phyloP scores from a whole-genome alignment of 2,888 invertebrate species.

The Iselma pallidipennis region DNA sequence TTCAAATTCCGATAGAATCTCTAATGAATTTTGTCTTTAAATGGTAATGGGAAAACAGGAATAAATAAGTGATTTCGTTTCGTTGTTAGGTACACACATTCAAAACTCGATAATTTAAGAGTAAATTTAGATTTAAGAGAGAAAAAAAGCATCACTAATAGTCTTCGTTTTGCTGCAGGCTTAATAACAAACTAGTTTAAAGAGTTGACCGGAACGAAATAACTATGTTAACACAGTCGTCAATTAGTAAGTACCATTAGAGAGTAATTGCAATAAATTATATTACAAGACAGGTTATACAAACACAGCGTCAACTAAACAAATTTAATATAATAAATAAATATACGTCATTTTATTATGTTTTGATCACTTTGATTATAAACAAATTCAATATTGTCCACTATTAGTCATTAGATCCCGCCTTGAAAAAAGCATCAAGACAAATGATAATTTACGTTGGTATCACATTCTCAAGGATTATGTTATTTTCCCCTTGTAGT shows the following conservation, averaged over 20 bases:
- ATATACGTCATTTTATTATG: no score
- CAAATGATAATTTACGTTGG: background rate
- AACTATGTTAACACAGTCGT: slow-evolving; percentile 32
- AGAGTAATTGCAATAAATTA: slow-evolving; percentile 33
- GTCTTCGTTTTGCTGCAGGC: slow-evolving; percentile 12
- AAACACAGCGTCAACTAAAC: slow-evolving; percentile 21
- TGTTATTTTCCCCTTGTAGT: background rate
- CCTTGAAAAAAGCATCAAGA: background rate
- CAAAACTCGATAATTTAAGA: background rate
- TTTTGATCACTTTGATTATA: no score
- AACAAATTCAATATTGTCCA: no score
- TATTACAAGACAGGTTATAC: slow-evolving; percentile 26
- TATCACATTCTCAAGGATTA: background rate
- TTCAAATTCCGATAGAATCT: no score
- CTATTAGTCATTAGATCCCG: background rate
- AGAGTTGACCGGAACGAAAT: slow-evolving; percentile 19
- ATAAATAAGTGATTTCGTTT: no score
- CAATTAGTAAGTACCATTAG: slow-evolving; percentile 32
- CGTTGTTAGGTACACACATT: background rate
- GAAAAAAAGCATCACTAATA: background rate
- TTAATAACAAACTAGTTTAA: slow-evolving; percentile 25
- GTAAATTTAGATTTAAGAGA: background rate
- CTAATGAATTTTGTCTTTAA: background rate
- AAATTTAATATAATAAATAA: slow-evolving; percentile 25
- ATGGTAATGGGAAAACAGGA: background rate